phyloP scores from a whole-genome alignment of 2,797 vertebrate genomes.

The Falco naumanni region DNA sequence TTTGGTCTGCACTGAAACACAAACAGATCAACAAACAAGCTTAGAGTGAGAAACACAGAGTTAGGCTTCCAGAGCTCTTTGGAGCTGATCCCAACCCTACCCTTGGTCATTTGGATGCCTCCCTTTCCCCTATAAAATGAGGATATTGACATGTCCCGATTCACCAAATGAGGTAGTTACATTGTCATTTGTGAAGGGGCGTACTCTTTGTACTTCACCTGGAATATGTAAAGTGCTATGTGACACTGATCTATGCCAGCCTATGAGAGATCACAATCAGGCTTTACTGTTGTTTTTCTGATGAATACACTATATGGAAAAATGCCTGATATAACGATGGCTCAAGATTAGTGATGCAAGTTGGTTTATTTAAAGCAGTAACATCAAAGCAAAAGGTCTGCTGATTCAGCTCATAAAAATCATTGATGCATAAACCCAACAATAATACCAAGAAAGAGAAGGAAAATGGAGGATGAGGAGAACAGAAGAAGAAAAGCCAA shows the following conservation, averaged over 20 bases:
- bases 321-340: not conserved
- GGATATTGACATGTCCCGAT: not conserved
- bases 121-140: not conserved
- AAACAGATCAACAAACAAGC: constrained; percentile 7
- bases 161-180: not conserved
- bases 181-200: not conserved
- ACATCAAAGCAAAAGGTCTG: constrained; percentile 65
- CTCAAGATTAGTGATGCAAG: constrained; percentile 33
- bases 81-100: not conserved
- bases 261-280: not conserved
- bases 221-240: not conserved
- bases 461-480: not conserved
- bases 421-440: constrained; percentile 50
- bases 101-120: not conserved
- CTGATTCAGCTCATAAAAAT: constrained; percentile 63
- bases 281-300: not conserved
- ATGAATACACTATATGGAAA: not conserved
- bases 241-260: not conserved
- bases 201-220: not conserved
- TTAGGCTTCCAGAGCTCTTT: not conserved
- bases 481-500: not conserved
- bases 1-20: constrained; percentile 18
- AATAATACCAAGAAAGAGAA: constrained; percentile 5
- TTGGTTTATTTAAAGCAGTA: constrained; percentile 61
- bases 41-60: not conserved